Base-by-base conservation (phyloP, 2,888 invertebrate species). In the Erynnis tages region DNA sequence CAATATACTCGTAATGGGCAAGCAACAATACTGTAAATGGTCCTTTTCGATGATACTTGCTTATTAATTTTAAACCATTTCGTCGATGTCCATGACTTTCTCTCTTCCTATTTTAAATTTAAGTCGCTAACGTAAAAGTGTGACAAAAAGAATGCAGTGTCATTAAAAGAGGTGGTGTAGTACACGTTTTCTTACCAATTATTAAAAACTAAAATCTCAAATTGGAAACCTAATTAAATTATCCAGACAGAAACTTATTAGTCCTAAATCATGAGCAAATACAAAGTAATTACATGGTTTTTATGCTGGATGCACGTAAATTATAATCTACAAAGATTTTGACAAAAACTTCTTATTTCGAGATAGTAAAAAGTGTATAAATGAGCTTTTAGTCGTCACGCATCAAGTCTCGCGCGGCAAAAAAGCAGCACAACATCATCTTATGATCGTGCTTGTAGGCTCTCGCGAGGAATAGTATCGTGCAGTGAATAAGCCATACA, bases 311-410 rank as follows among this genome's bases (percentile, higher is more conserved):
- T n/a, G 38, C 54, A 49, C 25, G 50, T 58, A 37, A 41, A 56
- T 35, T 58, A 44, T 54, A 54, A 52, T 53, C 48, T 45, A 43
- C 27, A 54, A 27, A 53, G 41, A 49, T 41, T 34, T 41, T 32
- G 32, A 4, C 34, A 34, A 34, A 35, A 41, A 50, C 41, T 19
- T 35, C 14, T 13, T 50, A 43, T 43, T 50, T 50, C 21, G 43
- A 43, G 50, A 43, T 21, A 27, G 50, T 35, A 84, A 84, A 76
- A 85, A 86, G 79, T 78, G 75, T 78, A 76, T 82, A 82, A 82
- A 84, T 78, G 83, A 85, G 81, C 83, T 83, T 87, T 86, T 82
- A 79, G 79, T 75, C 76, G 83, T 84, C 74, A 86, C 82, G 87
- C 73, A 82, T 69, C 70, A 70, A 66, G 67, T 80, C 73, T 67